Evolutionary conservation across 1,140 invertebrate species (phyloP).

Genomic region (Acromyrmex heyeri): DNA sequence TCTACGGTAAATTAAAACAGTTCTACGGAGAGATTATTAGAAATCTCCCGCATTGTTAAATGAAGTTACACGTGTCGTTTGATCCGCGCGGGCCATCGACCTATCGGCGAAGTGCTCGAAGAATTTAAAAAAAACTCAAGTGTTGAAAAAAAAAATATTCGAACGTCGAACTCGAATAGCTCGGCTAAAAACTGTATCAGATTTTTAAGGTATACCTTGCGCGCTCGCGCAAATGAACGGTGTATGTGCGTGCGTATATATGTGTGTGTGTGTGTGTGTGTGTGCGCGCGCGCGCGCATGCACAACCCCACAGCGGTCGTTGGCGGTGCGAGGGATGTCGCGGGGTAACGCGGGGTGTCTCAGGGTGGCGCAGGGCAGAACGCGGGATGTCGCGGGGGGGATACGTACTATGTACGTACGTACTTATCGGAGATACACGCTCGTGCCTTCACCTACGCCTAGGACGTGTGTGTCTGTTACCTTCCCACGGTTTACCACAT

Average conservation of each 20-base stretch:
- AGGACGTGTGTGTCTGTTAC: conserved; percentile 46
- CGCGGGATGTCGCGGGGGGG: conserved; percentile 41
- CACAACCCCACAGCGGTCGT: conserved; percentile 19
- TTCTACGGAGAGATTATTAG: neutral
- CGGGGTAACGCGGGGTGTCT: neutral
- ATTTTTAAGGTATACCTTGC: conserved; percentile 16
- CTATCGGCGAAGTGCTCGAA: neutral
- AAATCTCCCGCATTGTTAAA: neutral
- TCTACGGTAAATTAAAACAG: no score
- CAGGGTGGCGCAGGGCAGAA: neutral
- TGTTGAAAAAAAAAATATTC: neutral
- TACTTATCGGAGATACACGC: conserved; percentile 47
- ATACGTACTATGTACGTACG: conserved; percentile 20
- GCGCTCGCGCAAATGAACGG: conserved; percentile 4
- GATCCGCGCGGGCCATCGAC: neutral
- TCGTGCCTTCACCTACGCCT: conserved; percentile 24
- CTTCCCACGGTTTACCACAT: conserved; percentile 83
- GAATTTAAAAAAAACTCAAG: neutral
- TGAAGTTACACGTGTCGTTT: neutral
- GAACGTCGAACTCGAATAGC: neutral
- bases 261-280: neutral
- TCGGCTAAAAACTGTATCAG: conserved; percentile 18
- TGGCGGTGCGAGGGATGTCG: neutral
- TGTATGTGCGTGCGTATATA: neutral
- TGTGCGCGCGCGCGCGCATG: neutral